Evolutionary conservation across 1,140 invertebrate genomes (phyloP).

Genomic region (Samia ricini): DNA sequence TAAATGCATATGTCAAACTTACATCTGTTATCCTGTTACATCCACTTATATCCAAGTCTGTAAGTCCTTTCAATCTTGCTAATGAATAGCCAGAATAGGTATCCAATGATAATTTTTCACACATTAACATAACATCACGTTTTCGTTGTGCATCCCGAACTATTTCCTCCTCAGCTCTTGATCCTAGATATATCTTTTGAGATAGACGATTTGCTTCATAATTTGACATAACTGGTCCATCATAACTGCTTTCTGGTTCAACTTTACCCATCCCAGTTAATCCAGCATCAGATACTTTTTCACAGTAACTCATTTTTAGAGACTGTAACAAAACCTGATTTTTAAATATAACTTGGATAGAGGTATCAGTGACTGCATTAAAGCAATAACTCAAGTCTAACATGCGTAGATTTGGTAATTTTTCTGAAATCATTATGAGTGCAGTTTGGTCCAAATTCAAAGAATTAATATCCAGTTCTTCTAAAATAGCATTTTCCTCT

Average conservation of each 20-base stretch:
- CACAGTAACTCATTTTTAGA: conserved; percentile 82
- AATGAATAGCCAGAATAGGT: conserved; percentile 78
- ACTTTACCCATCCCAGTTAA: conserved; percentile 80
- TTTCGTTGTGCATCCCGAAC: conserved; percentile 81
- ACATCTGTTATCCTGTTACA: conserved; percentile 85
- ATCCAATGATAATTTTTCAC: conserved; percentile 74
- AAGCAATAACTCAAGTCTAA: conserved; percentile 84
- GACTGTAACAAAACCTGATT: conserved; percentile 79
- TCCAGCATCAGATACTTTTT: conserved; percentile 83
- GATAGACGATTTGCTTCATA: conserved; percentile 44
- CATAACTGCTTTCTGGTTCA: conserved; percentile 44
- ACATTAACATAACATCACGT: conserved; percentile 79
- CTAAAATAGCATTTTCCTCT: conserved; percentile 56
- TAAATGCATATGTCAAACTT: conserved; percentile 82
- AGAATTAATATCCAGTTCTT: conserved; percentile 80
- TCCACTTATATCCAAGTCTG: conserved; percentile 80
- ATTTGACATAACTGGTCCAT: conserved; percentile 49
- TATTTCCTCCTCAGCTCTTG: conserved; percentile 83
- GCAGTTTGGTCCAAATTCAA: conserved; percentile 80
- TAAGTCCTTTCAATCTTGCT: conserved; percentile 78
- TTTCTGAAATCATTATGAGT: conserved; percentile 78
- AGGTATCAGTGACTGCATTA: conserved; percentile 82
- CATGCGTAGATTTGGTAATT: conserved; percentile 77
- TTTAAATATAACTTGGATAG: conserved; percentile 81
- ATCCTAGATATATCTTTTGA: conserved; percentile 79